These are phyloP conservation scores for Cirrhinus molitorella DNA, from an alignment of 2,797 vertebrate species.

Conservation along the genomic window DNA sequence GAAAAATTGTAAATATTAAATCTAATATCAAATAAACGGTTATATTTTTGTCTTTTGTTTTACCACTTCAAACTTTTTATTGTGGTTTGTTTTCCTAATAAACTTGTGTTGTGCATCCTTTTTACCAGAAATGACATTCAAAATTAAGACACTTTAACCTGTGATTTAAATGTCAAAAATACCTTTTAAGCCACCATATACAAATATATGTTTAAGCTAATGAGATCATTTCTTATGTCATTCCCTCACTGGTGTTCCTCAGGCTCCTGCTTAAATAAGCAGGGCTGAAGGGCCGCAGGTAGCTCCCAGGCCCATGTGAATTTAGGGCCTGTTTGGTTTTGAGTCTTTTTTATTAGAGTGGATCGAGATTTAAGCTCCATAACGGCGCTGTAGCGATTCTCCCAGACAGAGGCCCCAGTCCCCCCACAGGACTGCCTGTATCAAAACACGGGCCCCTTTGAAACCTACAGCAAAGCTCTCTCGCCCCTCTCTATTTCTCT, in stretches of 20 bases:
- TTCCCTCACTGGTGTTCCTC: not conserved
- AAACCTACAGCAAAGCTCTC: constrained; percentile 69
- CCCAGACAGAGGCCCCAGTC: constrained; percentile 78
- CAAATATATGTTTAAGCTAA: not conserved
- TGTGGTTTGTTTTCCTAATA: too few relatives aligned
- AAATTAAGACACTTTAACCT: too few relatives aligned
- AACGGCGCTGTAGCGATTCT: constrained; percentile 75
- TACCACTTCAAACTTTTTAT: not conserved
- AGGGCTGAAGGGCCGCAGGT: constrained; percentile 76
- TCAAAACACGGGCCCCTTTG: constrained; percentile 77
- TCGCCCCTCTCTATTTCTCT: constrained; percentile 63
- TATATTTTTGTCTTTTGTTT: not conserved
- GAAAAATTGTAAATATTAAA: too few relatives aligned
- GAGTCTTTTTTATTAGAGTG: constrained; percentile 84
- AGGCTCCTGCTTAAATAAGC: constrained; percentile 68
- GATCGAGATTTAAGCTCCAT: constrained; percentile 82
- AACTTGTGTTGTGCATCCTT: not conserved
- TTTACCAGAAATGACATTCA: not conserved
- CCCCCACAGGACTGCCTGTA: constrained; percentile 67
- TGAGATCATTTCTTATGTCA: not conserved
- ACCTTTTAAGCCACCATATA: not conserved
- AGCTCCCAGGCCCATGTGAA: constrained; percentile 74
- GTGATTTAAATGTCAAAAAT: not conserved
- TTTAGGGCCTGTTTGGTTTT: constrained; percentile 78
- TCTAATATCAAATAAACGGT: not conserved